Base-by-base conservation (phyloP, 2,888 invertebrate genomes). In the Perdita meconis region DNA sequence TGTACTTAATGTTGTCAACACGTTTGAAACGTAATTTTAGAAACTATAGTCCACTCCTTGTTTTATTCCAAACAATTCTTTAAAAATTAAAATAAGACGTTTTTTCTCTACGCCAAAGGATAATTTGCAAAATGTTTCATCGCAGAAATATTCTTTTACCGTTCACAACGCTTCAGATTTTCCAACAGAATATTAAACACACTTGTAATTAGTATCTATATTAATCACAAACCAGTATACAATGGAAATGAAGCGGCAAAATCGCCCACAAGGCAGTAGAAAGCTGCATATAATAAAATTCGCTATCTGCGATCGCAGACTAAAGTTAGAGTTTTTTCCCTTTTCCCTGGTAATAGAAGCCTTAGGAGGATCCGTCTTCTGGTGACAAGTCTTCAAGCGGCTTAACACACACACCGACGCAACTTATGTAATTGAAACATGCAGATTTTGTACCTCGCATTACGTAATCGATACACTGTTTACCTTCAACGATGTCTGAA, bases 381-480 rank as follows among this genome's bases (percentile, higher is more conserved):
- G 30, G 6, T 30, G 6, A 6, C 51, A 26, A 16, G n/a, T 30
- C 22, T 47, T 22, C 47, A 10, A 19, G 22, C 22, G 22, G 42
- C 1, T 5, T 40, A 40, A 13, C n/a, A 40, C 12, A 40, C 13
- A 40, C 22, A 13, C 22, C 0, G 30, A 3, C 40, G 12, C 12
- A 34, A 22, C 19, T 70, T 64, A 64, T 22, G 30, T 70, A 65
- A 70, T 57, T 57, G 30, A 47, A 57, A 1, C 34, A 19, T 22
- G 47, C 19, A 2, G 22, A 50, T 57, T 40, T 50, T 38, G 47
- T 22, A 22, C 12, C 50, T 38, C 38, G 22, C 12, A 40, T 70
- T 70, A 50, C 50, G 12, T 57, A 70, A 70, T 70, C 36, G 55
- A 55, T 47, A 26, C n/a, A n/a, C 16, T 24, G 50, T 44, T 44